These are phyloP conservation scores for Alethe diademata DNA, from an alignment of 2,113 vertebrate species.

Conservation along the genomic window DNA sequence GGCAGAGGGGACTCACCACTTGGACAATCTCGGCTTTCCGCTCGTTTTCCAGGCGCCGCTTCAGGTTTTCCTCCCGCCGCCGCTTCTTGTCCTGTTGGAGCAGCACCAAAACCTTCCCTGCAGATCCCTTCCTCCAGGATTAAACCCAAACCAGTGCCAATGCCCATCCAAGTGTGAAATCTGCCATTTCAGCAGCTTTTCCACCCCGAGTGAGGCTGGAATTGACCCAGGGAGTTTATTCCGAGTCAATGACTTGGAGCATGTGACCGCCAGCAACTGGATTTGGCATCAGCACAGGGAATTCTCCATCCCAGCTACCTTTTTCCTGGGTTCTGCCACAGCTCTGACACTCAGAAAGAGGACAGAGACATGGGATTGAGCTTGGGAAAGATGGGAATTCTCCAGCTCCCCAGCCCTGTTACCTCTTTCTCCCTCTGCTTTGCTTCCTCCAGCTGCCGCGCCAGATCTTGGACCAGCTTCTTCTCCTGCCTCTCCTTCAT, in stretches of 20 bases:
- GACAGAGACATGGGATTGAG: accelerated
- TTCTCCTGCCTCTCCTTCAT: slow-evolving; percentile 85
- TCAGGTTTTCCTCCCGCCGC: slow-evolving; percentile 85
- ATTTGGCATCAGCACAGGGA: neutral
- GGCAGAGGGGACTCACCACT: slow-evolving; percentile 79
- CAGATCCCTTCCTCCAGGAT: accelerated
- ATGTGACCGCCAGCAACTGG: accelerated
- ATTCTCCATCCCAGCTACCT: neutral
- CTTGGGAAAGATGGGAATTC: neutral
- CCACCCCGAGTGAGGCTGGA: accelerated
- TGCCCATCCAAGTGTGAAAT: neutral
- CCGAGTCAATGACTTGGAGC: neutral
- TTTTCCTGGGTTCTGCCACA: neutral
- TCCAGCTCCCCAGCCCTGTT: neutral
- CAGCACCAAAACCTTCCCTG: neutral
- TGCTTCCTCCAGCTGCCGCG: slow-evolving; percentile 81
- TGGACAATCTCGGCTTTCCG: slow-evolving; percentile 89
- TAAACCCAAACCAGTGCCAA: accelerated
- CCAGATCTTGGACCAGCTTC: slow-evolving; percentile 76
- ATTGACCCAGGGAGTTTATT: neutral
- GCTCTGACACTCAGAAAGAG: accelerated
- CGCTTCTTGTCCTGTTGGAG: slow-evolving; percentile 83
- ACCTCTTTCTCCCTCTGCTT: slow-evolving; percentile 82
- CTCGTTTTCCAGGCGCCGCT: slow-evolving; percentile 85
- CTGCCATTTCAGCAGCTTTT: neutral